Conservation (phyloP, 2,888 invertebrate species). For the Aphelenchoides bicaudatus region DNA sequence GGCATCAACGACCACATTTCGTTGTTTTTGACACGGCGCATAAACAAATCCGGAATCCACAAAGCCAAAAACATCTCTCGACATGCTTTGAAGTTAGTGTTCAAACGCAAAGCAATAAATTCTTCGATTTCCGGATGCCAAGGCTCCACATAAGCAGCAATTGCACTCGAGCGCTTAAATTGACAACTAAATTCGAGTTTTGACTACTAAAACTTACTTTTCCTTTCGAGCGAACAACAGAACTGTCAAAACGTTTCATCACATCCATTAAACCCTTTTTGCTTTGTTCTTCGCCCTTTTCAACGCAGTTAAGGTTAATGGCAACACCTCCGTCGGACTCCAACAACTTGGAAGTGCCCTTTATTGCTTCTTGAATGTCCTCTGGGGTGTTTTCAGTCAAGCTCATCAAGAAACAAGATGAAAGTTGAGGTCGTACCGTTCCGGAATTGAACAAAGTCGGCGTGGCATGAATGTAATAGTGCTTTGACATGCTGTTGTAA, state of each 20-base stretch:
- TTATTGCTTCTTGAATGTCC: slow-evolving; percentile 57
- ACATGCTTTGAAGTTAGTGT: slow-evolving; percentile 85
- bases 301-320: slow-evolving; percentile 87
- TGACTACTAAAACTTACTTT: no score
- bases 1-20: slow-evolving; percentile 91
- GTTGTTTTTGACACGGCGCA: slow-evolving; percentile 70
- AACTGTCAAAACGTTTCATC: no score
- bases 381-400: slow-evolving; percentile 79
- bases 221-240: no score
- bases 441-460: slow-evolving; percentile 94
- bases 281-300: slow-evolving; percentile 84
- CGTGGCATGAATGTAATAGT: slow-evolving; percentile 94
- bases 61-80: slow-evolving; percentile 91
- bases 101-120: slow-evolving; percentile 87
- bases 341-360: slow-evolving; percentile 81
- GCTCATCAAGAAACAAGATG: slow-evolving; percentile 86
- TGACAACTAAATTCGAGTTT: not conserved
- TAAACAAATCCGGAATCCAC: slow-evolving; percentile 95
- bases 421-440: slow-evolving; percentile 83
- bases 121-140: slow-evolving; percentile 97
- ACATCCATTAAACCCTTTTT: no score
- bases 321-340: slow-evolving; percentile 97
- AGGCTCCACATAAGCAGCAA: slow-evolving; percentile 96
- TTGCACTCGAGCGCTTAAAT: slow-evolving; percentile 79
- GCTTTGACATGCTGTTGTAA: slow-evolving; percentile 86